Base-by-base conservation (phyloP, 1,140 invertebrate genomes). In the Euura saliciscinereae region DNA sequence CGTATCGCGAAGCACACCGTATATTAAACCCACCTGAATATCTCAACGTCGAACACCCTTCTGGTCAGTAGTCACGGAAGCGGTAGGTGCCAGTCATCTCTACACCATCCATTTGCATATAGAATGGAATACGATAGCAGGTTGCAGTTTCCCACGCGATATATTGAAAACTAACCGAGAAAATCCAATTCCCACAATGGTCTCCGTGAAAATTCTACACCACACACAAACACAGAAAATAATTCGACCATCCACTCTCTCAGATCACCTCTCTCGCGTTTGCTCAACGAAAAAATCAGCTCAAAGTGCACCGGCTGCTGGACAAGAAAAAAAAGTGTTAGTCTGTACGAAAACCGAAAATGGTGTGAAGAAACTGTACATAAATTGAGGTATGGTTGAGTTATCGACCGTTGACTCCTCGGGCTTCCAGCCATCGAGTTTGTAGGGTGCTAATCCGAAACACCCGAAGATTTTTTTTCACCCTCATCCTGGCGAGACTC, bases 101-200 rank as follows among this genome's bases (percentile, higher is more conserved):
- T 28, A 28, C 28, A 11, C 51, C 8, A n/a, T 59, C 51, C 13
- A 59, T 59, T 59, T 59, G 51, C 51, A 59, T 59, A 59, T 59
- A 59, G 51, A 59, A 59, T 59, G 51, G 51, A 59, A 59, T 59
- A 59, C 13, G 51, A 59, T 59, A 59, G 51, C 51, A 59, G 8
- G 51, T 8, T 59, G 13, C 51, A n/a, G 10, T 59, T 59, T 6
- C 51, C 51, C 5, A n/a, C 51, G 13, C 51, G 51, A 51, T 51
- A 28, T n/a, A 59, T 59, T 59, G 51, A 59, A 59, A 59, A 59
- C 51, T n/a, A n/a, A 59, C 10, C 8, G 28, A n/a, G 51, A 59
- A 59, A 59, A 59, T 59, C 6, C 8, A 28, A 28, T 28, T 28
- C 28, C 28, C 28, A 28, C 28, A 28, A 28, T 28, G 28, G 28